A percentile compares a stretch with the other conserved stretches of the same genome.
phyloP scores from a whole-genome alignment of 2,888 invertebrate species.

The Melitaea athalia region DNA sequence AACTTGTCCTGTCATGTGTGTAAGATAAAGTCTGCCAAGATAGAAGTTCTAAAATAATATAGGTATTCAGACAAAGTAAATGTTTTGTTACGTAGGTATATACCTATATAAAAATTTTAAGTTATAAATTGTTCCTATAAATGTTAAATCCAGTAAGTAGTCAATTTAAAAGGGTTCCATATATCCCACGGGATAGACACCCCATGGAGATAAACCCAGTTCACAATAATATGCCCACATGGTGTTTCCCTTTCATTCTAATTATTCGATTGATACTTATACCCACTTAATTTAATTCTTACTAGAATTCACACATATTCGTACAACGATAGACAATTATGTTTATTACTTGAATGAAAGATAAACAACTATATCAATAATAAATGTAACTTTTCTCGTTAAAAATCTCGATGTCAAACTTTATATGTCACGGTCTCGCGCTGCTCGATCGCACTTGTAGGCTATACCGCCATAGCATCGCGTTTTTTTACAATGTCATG shows the following conservation, averaged over 20 bases:
- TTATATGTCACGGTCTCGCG: slow-evolving; percentile 77
- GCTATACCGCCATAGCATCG: slow-evolving; percentile 74
- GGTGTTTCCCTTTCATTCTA: slow-evolving; percentile 63
- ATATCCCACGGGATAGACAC: slow-evolving; percentile 76
- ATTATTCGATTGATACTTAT: slow-evolving; percentile 50
- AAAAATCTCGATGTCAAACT: slow-evolving; percentile 63
- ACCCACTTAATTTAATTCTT: slow-evolving; percentile 27
- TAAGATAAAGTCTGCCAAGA: slow-evolving; percentile 7
- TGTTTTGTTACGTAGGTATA: not conserved
- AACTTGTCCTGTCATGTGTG: slow-evolving; percentile 1
- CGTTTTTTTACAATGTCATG: slow-evolving; percentile 79
- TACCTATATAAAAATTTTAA: not conserved
- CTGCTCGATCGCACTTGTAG: slow-evolving; percentile 80
- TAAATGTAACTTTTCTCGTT: slow-evolving; percentile 36
- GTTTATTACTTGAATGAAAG: not conserved
- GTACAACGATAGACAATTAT: slow-evolving; percentile 26
- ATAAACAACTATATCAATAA: slow-evolving; percentile 32
- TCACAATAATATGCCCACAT: slow-evolving; percentile 75
- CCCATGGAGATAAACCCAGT: slow-evolving; percentile 73
- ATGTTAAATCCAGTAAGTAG: slow-evolving; percentile 43
- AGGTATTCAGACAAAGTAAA: not conserved
- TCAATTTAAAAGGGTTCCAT: slow-evolving; percentile 63
- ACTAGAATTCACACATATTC: slow-evolving; percentile 8
- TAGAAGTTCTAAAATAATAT: not conserved
- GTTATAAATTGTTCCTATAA: slow-evolving; percentile 5